Base-by-base conservation (phyloP, 2,797 vertebrate genomes). In the Silurus aristotelis region DNA sequence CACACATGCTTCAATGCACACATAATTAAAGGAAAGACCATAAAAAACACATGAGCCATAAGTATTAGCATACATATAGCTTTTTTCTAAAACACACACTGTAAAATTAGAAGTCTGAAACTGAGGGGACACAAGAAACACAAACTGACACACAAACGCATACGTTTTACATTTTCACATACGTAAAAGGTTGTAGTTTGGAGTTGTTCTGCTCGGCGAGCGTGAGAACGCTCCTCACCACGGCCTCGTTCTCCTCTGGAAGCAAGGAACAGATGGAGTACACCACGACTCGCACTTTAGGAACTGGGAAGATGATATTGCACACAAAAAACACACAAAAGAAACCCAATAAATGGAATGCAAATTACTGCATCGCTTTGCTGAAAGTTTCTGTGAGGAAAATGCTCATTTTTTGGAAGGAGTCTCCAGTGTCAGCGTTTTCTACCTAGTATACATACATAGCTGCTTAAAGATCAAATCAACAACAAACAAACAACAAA, bases 231-330 rank as follows among this genome's bases (percentile, higher is more conserved):
- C 94, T 93, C 76, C 90, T 93, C 88, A 98, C 92, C 67, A 97
- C 92, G n/a, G 87, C 90, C 90, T 96, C 96, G 20, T 98, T 99
- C 94, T 99, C 97, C 91, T 97, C 95, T 80, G 93, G 88, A 89
- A 96, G 95, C 81, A 95, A 71, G 0, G 97, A 99, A 83, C 95
- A 97, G 17, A 97, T 99, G 67, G 95, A 94, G 89, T 98, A 98
- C 64, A 98, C 95, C 90, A 99, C 90, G 12, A 94, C 93, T 92
- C 93, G 90, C 84, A 94, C 95, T 92, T 60, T 79, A 43, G 85
- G 85, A 77, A 86, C 85, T 86, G 71, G n/a, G 61, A 55, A 83
- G 27, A 80, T 6, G 27, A 27, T 68, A 56, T 56, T 14, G 20
- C 31, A 38, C 38, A 38, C 31, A 67, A 22, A 52, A 27, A 52